phyloP scores from a whole-genome alignment of 2,888 invertebrate species.

The Limnephilus rhombicus region DNA sequence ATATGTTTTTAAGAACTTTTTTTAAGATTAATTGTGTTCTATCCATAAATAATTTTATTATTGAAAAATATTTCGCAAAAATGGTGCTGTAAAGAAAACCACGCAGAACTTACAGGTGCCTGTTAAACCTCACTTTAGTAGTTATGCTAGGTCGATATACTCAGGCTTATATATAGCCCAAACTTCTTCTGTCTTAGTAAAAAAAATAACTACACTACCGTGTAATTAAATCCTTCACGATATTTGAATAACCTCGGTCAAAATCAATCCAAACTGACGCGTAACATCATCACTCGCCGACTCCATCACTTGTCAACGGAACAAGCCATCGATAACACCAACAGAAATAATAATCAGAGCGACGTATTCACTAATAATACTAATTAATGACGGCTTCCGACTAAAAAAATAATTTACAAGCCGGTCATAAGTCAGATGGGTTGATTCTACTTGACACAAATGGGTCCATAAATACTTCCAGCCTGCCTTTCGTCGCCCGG shows the following conservation, averaged over 20 bases:
- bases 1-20: too few relatives aligned
- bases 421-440: conserved; percentile 58
- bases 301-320: neutral
- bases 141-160: too few relatives aligned
- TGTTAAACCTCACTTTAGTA: too few relatives aligned
- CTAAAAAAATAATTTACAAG: conserved; percentile 55
- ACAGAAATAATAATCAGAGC: neutral
- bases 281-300: neutral
- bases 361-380: conserved; percentile 5
- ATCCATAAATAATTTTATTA: too few relatives aligned
- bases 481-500: conserved; percentile 41
- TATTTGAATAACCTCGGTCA: neutral
- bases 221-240: neutral
- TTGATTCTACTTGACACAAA: conserved; percentile 62
- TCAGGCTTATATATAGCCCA: neutral
- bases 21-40: too few relatives aligned
- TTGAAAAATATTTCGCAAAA: too few relatives aligned
- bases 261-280: neutral
- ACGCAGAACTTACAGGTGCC: too few relatives aligned
- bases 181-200: neutral
- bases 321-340: conserved; percentile 22
- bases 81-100: too few relatives aligned
- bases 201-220: neutral
- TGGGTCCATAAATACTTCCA: conserved; percentile 61
- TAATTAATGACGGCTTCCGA: conserved; percentile 60